A percentile compares a stretch with the other conserved stretches of the same genome.
Evolutionary conservation across 2,113 vertebrate species (phyloP).

Genomic region (Forbesichthys papilliferus): DNA sequence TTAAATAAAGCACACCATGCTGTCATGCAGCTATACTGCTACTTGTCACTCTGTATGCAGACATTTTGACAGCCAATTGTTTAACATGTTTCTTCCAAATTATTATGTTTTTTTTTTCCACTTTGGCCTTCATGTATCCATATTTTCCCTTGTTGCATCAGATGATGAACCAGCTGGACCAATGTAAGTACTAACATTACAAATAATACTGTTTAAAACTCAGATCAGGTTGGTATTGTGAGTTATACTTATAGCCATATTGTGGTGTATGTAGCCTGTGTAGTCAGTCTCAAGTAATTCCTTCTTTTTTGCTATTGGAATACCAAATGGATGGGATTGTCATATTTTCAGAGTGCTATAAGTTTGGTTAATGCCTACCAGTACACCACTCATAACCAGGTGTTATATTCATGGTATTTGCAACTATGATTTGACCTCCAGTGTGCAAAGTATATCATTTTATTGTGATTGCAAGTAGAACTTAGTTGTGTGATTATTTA

Average conservation of each 20-base stretch:
- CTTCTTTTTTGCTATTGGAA: too few relatives aligned
- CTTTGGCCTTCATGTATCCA: constrained; percentile 62
- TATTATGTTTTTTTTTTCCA: background rate
- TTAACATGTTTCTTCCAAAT: background rate
- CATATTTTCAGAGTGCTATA: background rate
- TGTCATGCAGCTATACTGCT: constrained; percentile 2
- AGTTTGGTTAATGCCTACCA: background rate
- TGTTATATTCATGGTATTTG: background rate
- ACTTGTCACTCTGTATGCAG: constrained; percentile 1
- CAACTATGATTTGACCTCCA: background rate
- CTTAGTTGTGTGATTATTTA: background rate
- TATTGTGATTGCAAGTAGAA: background rate
- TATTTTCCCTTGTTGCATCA: constrained; percentile 67
- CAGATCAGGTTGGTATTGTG: constrained; percentile 16
- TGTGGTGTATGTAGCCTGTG: constrained; percentile 13
- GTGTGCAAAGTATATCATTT: background rate
- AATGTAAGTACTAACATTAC: constrained; percentile 81
- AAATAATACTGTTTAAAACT: constrained; percentile 9
- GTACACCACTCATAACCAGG: too few relatives aligned
- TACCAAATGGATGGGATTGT: background rate
- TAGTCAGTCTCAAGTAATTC: constrained; percentile 11
- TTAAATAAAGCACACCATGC: background rate
- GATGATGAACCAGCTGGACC: constrained; percentile 97
- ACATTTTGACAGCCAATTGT: constrained; percentile 1
- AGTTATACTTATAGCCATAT: constrained; percentile 20